A percentile compares a stretch with the other conserved stretches of the same genome.
Conservation (phyloP, 2,797 vertebrate species). For the Pterois miles region DNA sequence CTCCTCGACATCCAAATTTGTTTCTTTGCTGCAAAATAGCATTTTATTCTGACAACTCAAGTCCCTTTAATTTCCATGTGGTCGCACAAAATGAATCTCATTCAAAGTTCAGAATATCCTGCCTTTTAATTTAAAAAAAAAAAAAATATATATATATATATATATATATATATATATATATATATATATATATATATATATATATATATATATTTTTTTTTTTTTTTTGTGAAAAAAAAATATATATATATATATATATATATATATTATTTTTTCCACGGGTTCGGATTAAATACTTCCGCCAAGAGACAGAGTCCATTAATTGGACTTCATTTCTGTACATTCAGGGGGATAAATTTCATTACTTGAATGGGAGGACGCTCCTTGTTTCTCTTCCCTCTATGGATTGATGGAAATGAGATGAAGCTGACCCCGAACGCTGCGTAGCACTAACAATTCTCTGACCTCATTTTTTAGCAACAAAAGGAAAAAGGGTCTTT, state of each 20-base stretch:
- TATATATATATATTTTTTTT: slow-evolving; percentile 17
- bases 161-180: no score
- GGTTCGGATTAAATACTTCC: slow-evolving; percentile 55
- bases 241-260: no score
- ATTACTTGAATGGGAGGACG: slow-evolving; percentile 63
- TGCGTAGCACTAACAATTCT: slow-evolving; percentile 54
- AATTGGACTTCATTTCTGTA: slow-evolving; percentile 62
- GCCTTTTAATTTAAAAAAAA: slow-evolving; percentile 47
- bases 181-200: no score
- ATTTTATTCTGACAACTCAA: slow-evolving; percentile 63
- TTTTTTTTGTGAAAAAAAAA: no score
- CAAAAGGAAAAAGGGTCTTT: slow-evolving; percentile 40
- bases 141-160: no score
- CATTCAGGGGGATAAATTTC: slow-evolving; percentile 58
- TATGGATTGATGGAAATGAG: slow-evolving; percentile 69
- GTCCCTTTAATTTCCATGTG: slow-evolving; percentile 49
- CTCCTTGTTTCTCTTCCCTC: slow-evolving; percentile 56
- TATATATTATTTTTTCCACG: slow-evolving; percentile 9
- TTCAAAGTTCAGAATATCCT: slow-evolving; percentile 41
- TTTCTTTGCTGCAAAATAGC: slow-evolving; percentile 44
- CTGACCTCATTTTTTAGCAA: slow-evolving; percentile 70
- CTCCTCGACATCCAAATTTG: slow-evolving; percentile 66
- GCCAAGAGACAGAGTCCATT: slow-evolving; percentile 68
- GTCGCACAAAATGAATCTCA: slow-evolving; percentile 8
- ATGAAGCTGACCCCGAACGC: slow-evolving; percentile 65